phyloP scores from a whole-genome alignment of 2,113 vertebrate species.

The Malurus melanocephalus region DNA sequence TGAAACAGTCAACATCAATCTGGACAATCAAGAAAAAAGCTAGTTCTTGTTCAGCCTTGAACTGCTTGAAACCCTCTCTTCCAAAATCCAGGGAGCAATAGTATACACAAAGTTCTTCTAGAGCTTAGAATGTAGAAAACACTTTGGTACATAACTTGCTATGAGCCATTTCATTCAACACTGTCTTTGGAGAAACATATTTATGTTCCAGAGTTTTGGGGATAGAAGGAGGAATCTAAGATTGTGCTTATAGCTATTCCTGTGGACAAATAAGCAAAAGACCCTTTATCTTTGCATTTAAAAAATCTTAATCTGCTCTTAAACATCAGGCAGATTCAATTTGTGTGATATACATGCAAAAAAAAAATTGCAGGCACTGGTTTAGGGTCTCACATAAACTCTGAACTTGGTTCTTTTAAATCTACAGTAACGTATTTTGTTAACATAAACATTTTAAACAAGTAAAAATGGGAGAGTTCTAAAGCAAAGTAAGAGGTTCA shows the following conservation, averaged over 20 bases:
- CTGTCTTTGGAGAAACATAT: neutral
- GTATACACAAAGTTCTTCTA: neutral
- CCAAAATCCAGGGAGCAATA: neutral
- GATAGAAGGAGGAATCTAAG: neutral
- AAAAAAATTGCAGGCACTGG: neutral
- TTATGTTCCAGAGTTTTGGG: neutral
- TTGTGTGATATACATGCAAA: neutral
- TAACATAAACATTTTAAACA: neutral
- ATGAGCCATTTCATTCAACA: neutral
- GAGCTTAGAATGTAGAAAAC: neutral
- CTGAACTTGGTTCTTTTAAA: neutral
- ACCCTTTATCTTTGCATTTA: neutral
- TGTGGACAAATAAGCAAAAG: neutral
- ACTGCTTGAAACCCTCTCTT: neutral
- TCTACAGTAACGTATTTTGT: neutral
- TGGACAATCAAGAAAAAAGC: neutral
- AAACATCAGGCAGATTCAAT: neutral
- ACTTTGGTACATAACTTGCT: neutral
- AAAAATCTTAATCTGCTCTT: neutral
- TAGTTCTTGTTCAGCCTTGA: neutral
- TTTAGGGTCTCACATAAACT: neutral
- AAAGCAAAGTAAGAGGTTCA: neutral
- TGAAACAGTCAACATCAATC: neutral
- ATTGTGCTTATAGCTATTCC: neutral
- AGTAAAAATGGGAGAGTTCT: neutral